Evolutionary conservation across 2,113 vertebrate genomes (phyloP).

Genomic region (Cinclus cinclus): DNA sequence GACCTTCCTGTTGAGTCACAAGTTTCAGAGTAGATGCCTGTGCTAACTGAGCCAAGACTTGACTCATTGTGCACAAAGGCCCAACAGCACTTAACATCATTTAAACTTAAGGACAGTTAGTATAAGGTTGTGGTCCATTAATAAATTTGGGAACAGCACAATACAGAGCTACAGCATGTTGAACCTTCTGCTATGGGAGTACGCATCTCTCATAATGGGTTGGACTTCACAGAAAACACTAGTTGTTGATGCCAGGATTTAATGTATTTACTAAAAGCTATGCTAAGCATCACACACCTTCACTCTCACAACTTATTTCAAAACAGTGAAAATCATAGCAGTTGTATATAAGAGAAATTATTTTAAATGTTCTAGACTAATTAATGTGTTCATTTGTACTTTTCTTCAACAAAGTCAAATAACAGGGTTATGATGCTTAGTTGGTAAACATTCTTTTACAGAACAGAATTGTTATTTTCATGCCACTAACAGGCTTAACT

Average conservation of each 20-base stretch:
- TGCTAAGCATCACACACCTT: background rate
- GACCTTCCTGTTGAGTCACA: background rate
- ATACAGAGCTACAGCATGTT: background rate
- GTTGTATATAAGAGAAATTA: constrained; percentile 48
- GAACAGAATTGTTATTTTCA: background rate
- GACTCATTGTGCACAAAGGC: too few species aligned
- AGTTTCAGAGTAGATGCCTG: background rate
- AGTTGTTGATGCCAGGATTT: background rate
- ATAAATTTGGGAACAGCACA: background rate
- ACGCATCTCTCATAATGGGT: background rate
- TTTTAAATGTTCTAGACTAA: constrained; percentile 49
- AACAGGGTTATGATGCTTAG: background rate
- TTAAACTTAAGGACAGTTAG: background rate
- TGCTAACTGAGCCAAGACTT: background rate
- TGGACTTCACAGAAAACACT: background rate
- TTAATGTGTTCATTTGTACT: constrained; percentile 32
- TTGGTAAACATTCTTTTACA: background rate
- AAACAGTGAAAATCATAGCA: background rate
- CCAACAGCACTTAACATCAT: background rate
- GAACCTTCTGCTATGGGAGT: background rate
- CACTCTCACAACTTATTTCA: constrained; percentile 4
- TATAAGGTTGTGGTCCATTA: background rate
- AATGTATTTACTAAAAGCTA: background rate
- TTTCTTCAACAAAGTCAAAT: constrained; percentile 38
- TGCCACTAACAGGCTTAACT: background rate